Conservation (phyloP, 2,113 vertebrate genomes). For the Acrocephalus kingi region DNA sequence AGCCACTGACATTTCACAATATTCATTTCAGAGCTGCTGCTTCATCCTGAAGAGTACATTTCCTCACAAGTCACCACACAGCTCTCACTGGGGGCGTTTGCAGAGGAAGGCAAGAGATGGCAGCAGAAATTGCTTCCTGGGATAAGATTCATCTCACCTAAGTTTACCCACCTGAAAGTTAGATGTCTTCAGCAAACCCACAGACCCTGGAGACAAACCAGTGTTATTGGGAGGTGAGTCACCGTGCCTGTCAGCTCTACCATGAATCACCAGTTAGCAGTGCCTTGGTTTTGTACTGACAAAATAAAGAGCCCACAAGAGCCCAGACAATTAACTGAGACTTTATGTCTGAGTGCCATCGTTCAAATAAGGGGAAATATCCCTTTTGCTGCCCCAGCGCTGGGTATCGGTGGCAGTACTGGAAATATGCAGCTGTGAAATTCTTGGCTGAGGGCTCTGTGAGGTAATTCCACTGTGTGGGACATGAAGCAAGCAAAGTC, state of each 20-base stretch:
- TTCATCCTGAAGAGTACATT: background rate
- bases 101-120: background rate
- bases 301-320: background rate
- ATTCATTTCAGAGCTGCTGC: background rate
- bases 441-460: background rate
- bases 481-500: background rate
- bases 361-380: background rate
- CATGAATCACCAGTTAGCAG: background rate
- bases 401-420: fast-evolving
- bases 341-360: background rate
- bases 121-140: background rate
- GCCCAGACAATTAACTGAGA: background rate
- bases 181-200: background rate
- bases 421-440: fast-evolving
- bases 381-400: background rate
- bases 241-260: background rate
- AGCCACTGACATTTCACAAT: background rate
- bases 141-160: background rate
- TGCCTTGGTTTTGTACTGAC: background rate
- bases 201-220: background rate
- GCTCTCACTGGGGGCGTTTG: background rate
- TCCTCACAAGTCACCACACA: background rate
- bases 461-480: background rate
- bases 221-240: background rate
- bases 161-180: background rate